phyloP scores from a whole-genome alignment of 23 tunicate species.

The Trididemnum clinides region DNA sequence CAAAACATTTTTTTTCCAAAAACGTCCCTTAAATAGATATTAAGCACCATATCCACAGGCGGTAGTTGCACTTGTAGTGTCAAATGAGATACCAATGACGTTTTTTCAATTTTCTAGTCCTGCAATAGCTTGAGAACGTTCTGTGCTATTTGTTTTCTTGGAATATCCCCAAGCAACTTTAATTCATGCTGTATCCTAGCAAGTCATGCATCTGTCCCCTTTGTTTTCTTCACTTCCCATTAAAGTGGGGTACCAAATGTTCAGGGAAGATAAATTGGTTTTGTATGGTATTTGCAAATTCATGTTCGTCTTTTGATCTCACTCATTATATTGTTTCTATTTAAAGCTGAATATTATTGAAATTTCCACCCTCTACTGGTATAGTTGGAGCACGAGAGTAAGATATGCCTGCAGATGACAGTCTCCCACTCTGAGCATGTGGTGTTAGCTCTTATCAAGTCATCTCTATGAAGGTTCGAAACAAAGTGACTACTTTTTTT shows the following conservation, averaged over 20 bases:
- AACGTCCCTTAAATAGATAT: neutral
- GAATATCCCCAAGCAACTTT: conserved; percentile 14
- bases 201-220: conserved; percentile 14
- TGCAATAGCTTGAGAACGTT: neutral
- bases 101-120: neutral
- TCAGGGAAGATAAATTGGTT: conserved; percentile 16
- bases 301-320: conserved; percentile 4
- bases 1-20: conserved; percentile 13
- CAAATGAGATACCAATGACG: conserved; percentile 4
- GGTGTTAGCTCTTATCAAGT: neutral
- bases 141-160: conserved; percentile 26
- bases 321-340: neutral
- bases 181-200: neutral
- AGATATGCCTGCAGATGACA: neutral
- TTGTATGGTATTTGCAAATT: conserved; percentile 8
- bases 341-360: neutral
- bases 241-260: no score
- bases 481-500: neutral
- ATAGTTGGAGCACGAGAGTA: neutral
- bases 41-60: conserved; percentile 3
- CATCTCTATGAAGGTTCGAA: conserved; percentile 7
- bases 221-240: conserved; percentile 26
- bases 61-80: conserved; percentile 20
- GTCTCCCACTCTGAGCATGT: neutral
- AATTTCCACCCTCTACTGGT: conserved; percentile 1